These are phyloP conservation scores for Poecilobothrus nobilitatus DNA, from an alignment of 2,888 invertebrate species.

Conservation along the genomic window DNA sequence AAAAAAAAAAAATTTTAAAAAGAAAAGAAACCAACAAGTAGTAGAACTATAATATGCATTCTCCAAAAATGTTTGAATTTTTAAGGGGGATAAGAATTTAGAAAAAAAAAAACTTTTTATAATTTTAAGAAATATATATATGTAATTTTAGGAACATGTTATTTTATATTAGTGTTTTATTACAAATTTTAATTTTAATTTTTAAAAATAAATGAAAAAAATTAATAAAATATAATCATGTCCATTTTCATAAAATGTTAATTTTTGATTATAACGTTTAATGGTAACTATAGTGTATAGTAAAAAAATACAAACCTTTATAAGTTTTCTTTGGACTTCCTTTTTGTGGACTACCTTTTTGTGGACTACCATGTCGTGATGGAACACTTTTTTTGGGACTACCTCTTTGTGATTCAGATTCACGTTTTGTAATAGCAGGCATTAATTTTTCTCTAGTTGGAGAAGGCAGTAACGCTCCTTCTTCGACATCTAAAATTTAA, in stretches of 20 bases:
- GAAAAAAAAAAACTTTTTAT: neutral
- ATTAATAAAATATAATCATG: too few relatives aligned
- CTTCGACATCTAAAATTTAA: constrained; percentile 45
- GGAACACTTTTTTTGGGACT: constrained; percentile 44
- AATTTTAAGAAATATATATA: too few relatives aligned
- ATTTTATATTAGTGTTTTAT: neutral
- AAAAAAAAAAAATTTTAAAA: neutral
- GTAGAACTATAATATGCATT: neutral
- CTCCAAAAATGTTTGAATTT: neutral
- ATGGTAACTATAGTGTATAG: too few relatives aligned
- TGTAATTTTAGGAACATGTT: neutral
- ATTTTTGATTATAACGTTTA: too few relatives aligned
- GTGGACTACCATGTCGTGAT: constrained; percentile 44
- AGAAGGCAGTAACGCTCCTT: constrained; percentile 59
- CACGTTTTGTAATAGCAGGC: constrained; percentile 52
- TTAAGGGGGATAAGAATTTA: neutral
- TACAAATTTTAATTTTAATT: neutral
- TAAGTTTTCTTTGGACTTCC: constrained; percentile 51
- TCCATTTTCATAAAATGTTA: too few relatives aligned
- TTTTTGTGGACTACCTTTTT: constrained; percentile 48
- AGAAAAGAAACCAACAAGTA: neutral
- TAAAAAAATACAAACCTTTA: constrained; percentile 38
- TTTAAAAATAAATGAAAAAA: neutral
- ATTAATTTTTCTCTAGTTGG: constrained; percentile 64
- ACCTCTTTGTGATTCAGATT: constrained; percentile 42